Conservation (phyloP, 2,888 invertebrate species). For the Geotrupes spiniger region DNA sequence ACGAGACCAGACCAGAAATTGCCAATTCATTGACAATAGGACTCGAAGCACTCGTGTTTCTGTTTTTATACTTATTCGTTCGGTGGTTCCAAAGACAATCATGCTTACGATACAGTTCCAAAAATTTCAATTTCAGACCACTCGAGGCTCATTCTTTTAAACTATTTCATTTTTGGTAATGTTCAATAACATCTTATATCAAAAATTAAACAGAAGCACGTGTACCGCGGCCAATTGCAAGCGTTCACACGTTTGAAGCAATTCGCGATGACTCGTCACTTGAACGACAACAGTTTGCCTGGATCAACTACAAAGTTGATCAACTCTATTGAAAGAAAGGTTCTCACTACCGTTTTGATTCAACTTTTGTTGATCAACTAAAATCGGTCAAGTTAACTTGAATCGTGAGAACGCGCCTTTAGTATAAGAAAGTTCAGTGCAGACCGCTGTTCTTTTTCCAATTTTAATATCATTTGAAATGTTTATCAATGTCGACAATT, state of each 20-base stretch:
- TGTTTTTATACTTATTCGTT: constrained; percentile 42
- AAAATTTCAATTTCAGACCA: constrained; percentile 39
- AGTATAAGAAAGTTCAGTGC: constrained; percentile 1
- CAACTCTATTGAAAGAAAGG: constrained; percentile 13
- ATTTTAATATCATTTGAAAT: too few relatives aligned
- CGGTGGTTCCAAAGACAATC: constrained; percentile 42
- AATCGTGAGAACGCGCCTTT: constrained; percentile 7
- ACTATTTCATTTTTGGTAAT: background rate
- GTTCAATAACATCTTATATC: background rate
- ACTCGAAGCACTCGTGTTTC: constrained; percentile 36
- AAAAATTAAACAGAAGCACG: too few relatives aligned
- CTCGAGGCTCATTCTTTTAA: constrained; percentile 26
- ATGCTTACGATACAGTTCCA: constrained; percentile 41
- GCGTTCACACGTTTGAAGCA: constrained; percentile 15
- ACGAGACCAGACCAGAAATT: constrained; percentile 37
- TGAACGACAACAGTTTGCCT: constrained; percentile 14
- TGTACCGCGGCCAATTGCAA: constrained; percentile 3
- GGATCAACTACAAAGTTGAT: constrained; percentile 14
- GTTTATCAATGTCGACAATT: too few relatives aligned
- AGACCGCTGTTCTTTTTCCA: too few relatives aligned
- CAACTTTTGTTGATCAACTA: constrained; percentile 8
- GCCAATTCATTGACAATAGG: constrained; percentile 40
- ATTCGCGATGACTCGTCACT: constrained; percentile 13
- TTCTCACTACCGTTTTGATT: constrained; percentile 15
- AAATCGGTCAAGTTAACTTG: constrained; percentile 3